Evolutionary conservation across 2,113 vertebrate genomes (phyloP).

Genomic region (Castor canadensis): DNA sequence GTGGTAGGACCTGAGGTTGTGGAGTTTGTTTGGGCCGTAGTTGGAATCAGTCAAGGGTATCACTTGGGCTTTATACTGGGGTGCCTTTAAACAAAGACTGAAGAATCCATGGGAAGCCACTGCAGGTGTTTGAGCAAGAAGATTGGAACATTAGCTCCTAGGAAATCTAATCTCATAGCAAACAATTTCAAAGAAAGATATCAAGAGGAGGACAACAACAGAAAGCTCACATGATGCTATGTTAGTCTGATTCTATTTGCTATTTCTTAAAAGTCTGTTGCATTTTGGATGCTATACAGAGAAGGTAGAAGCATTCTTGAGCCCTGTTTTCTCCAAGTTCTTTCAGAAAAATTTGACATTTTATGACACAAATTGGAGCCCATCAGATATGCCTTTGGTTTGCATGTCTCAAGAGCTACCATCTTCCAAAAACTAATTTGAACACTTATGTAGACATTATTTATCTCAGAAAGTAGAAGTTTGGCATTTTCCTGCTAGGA

Average conservation of each 20-base stretch:
- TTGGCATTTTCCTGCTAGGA: constrained; percentile 32
- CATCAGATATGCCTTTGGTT: not conserved
- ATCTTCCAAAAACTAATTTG: not conserved
- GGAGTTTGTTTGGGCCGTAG: too few relatives aligned
- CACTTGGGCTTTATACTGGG: not conserved
- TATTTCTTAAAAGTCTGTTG: not conserved
- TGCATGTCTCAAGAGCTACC: not conserved
- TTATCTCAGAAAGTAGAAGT: constrained; percentile 33
- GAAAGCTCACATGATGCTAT: not conserved
- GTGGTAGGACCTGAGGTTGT: not conserved
- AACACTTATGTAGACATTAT: not conserved
- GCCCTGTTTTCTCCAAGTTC: not conserved
- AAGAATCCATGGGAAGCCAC: not conserved
- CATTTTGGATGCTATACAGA: not conserved
- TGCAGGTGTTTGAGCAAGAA: not conserved
- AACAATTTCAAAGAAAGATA: not conserved
- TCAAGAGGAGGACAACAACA: not conserved
- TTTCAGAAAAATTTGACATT: not conserved
- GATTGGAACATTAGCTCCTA: not conserved
- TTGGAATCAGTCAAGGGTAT: not conserved
- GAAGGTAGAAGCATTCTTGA: not conserved
- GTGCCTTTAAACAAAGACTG: not conserved
- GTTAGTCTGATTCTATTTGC: not conserved
- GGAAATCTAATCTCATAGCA: not conserved
- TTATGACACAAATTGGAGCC: not conserved